A percentile compares a stretch with the other conserved stretches of the same genome.
These are phyloP conservation scores for Drosophila atripex DNA, from an alignment of 2,888 invertebrate genomes.

Conservation along the genomic window DNA sequence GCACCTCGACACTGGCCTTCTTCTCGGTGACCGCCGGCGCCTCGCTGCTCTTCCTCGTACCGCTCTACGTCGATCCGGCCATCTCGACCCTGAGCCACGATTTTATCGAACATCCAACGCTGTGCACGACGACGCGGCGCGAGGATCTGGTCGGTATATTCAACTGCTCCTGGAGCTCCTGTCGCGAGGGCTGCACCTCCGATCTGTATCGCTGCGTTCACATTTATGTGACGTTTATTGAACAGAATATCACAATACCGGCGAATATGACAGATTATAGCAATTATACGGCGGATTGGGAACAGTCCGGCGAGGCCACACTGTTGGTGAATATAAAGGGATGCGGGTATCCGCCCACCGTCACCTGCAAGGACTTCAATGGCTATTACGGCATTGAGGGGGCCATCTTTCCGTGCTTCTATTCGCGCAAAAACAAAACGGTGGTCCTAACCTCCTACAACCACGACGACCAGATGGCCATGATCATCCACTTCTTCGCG, in stretches of 20 bases:
- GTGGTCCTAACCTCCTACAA: slow-evolving; percentile 94
- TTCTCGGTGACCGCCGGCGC: slow-evolving; percentile 89
- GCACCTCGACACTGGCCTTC: slow-evolving; percentile 88
- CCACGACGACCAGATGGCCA: slow-evolving; percentile 91
- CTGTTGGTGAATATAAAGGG: slow-evolving; percentile 95
- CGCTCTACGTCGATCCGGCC: slow-evolving; percentile 92
- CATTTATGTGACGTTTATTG: slow-evolving; percentile 86
- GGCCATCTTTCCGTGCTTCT: slow-evolving; percentile 93
- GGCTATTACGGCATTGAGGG: slow-evolving; percentile 90
- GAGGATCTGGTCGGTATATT: slow-evolving; percentile 93
- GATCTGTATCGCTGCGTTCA: slow-evolving; percentile 89
- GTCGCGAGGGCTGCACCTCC: slow-evolving; percentile 94
- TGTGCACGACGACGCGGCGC: slow-evolving; percentile 92
- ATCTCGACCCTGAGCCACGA: slow-evolving; percentile 94
- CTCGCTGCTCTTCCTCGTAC: slow-evolving; percentile 89
- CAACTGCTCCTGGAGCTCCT: slow-evolving; percentile 96
- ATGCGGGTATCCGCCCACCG: slow-evolving; percentile 94
- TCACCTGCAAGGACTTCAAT: slow-evolving; percentile 91
- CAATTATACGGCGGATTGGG: slow-evolving; percentile 83
- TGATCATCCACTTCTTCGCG: slow-evolving; percentile 92
- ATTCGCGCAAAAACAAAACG: slow-evolving; percentile 92
- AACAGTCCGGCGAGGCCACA: slow-evolving; percentile 85
- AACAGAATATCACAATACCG: slow-evolving; percentile 83
- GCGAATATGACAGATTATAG: slow-evolving; percentile 83
- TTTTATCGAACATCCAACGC: slow-evolving; percentile 92